These are phyloP conservation scores for Gymnopithys bicolor DNA, from an alignment of 2,797 vertebrate species.

Conservation along the genomic window DNA sequence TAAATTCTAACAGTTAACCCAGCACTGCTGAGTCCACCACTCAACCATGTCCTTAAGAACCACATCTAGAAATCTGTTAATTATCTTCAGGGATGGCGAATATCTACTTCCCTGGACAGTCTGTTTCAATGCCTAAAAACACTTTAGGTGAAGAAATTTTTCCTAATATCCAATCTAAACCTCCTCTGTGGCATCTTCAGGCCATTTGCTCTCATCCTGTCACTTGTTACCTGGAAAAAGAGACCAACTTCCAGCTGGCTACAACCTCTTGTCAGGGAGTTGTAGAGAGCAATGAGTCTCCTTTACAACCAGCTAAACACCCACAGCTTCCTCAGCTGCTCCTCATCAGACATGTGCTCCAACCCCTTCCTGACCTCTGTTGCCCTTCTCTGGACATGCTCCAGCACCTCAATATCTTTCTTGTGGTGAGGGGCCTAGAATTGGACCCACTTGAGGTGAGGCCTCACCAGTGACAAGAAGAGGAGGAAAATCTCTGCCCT, in stretches of 20 bases:
- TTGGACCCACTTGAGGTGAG: not conserved
- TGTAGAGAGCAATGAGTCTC: not conserved
- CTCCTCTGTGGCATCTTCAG: not conserved
- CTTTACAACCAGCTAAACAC: not conserved
- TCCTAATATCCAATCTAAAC: not conserved
- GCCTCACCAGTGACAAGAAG: not conserved
- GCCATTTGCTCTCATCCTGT: not conserved
- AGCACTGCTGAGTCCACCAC: not conserved
- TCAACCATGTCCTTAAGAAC: not conserved
- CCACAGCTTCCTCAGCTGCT: not conserved
- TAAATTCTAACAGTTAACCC: not conserved
- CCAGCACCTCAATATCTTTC: not conserved
- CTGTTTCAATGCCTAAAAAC: not conserved
- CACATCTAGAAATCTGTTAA: not conserved
- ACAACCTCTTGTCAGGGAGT: not conserved
- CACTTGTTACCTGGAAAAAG: not conserved
- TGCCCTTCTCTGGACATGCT: rapidly evolving
- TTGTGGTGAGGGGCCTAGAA: not conserved
- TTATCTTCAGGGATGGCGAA: not conserved
- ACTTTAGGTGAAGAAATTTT: not conserved
- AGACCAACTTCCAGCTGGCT: rapidly evolving
- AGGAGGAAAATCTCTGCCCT: rapidly evolving
- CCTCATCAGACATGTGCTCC: not conserved
- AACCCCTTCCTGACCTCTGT: rapidly evolving
- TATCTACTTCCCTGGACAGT: not conserved